Evolutionary conservation across 2,113 vertebrate genomes (phyloP).

Genomic region (Hyaena hyaena): DNA sequence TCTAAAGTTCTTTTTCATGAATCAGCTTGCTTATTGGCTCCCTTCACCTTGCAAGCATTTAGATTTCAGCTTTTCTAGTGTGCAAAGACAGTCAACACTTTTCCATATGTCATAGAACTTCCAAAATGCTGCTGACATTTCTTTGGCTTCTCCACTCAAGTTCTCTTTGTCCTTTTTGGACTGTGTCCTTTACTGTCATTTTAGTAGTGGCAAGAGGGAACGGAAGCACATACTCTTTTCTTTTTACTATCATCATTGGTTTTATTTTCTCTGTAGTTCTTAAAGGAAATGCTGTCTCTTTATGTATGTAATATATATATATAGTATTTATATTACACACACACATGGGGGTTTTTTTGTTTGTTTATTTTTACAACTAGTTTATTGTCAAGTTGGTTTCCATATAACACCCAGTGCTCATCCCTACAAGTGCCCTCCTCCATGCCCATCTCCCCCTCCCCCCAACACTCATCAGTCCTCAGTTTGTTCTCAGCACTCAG

Average conservation of each 20-base stretch:
- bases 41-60: not conserved
- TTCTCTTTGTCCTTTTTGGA: not conserved
- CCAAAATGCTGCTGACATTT: constrained; percentile 19
- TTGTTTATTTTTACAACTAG: no score
- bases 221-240: not conserved
- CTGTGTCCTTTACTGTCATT: not conserved
- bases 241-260: not conserved
- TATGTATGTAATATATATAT: not conserved
- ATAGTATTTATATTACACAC: not conserved
- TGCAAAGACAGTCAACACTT: not conserved
- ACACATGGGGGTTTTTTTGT: no score
- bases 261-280: not conserved
- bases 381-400: no score
- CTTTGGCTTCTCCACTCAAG: not conserved
- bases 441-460: no score
- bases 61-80: not conserved
- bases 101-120: not conserved
- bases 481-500: no score
- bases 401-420: no score
- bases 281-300: not conserved
- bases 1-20: not conserved
- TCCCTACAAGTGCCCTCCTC: no score
- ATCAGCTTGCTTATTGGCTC: not conserved
- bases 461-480: no score
- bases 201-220: not conserved